Percentiles rank a stretch among this genome's conserved stretches.
These are phyloP conservation scores for Tenthredo amoena DNA, from an alignment of 2,888 invertebrate species.

Conservation along the genomic window DNA sequence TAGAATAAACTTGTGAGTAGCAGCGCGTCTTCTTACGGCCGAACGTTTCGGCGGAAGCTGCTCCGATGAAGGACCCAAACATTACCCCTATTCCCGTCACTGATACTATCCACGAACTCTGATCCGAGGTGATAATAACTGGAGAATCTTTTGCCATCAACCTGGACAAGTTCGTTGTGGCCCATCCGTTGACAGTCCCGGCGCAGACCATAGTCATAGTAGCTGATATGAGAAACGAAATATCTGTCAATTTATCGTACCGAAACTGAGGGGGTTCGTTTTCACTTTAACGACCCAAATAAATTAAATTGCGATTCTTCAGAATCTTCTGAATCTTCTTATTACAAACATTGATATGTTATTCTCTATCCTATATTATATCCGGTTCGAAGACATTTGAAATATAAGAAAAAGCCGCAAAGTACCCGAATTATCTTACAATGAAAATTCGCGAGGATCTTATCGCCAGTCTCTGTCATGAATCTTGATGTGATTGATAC, in stretches of 20 bases:
- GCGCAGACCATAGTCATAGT: constrained; percentile 75
- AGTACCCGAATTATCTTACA: no score
- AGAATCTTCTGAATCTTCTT: background rate
- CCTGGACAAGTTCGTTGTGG: constrained; percentile 70
- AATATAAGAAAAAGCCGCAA: no score
- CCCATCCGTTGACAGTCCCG: constrained; percentile 75
- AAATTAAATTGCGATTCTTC: background rate
- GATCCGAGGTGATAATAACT: constrained; percentile 67
- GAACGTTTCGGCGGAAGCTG: constrained; percentile 68
- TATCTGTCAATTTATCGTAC: background rate
- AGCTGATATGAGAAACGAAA: constrained; percentile 61
- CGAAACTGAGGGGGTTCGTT: background rate
- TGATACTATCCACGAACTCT: constrained; percentile 74
- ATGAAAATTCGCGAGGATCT: no score
- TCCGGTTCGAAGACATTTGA: no score
- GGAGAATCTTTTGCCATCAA: constrained; percentile 65
- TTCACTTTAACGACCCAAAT: no score
- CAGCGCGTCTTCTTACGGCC: constrained; percentile 71
- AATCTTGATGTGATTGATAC: background rate
- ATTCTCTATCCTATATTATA: no score
- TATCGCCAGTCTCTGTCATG: no score
- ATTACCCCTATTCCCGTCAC: constrained; percentile 73
- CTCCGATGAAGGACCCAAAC: constrained; percentile 74
- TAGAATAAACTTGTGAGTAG: constrained; percentile 74
- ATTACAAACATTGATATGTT: no score